Conservation (phyloP, 2,888 invertebrate species). For the Xiphydria camelus region DNA sequence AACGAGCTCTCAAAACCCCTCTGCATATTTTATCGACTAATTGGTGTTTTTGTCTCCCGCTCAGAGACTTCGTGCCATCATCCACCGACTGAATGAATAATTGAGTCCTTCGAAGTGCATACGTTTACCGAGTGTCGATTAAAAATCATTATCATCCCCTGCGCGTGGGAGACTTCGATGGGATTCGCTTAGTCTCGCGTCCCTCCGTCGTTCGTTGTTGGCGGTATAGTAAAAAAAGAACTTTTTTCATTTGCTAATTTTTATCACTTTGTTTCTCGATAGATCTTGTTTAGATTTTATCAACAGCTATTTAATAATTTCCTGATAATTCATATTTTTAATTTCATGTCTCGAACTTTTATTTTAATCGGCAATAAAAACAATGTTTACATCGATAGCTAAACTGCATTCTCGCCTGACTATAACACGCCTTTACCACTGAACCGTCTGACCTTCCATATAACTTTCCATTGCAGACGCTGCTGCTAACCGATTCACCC, state of each 20-base stretch:
- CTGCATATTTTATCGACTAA: slow-evolving; percentile 18
- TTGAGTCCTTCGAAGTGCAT: slow-evolving; percentile 9
- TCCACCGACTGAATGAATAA: slow-evolving; percentile 8
- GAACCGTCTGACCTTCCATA: slow-evolving; percentile 11
- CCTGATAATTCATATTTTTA: background rate
- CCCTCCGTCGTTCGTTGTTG: too few species aligned
- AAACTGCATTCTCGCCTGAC: too few species aligned
- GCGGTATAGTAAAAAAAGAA: background rate
- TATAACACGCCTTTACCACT: too few species aligned
- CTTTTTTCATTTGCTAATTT: slow-evolving; percentile 8
- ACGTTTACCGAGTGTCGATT: slow-evolving; percentile 9
- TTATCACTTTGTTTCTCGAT: too few species aligned
- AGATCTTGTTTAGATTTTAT: too few species aligned
- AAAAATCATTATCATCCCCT: background rate
- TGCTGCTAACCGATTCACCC: slow-evolving; percentile 70
- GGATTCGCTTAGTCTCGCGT: too few species aligned
- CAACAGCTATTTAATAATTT: too few species aligned
- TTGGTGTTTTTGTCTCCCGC: slow-evolving; percentile 16
- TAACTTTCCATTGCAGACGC: slow-evolving; percentile 70
- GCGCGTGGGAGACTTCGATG: background rate
- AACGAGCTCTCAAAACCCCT: slow-evolving; percentile 12
- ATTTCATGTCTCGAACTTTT: background rate
- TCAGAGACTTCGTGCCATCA: background rate
- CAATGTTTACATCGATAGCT: too few species aligned
- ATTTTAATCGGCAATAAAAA: too few species aligned